Evolutionary conservation across 2,888 invertebrate species (phyloP).

Genomic region (Dynastes hyllus): DNA sequence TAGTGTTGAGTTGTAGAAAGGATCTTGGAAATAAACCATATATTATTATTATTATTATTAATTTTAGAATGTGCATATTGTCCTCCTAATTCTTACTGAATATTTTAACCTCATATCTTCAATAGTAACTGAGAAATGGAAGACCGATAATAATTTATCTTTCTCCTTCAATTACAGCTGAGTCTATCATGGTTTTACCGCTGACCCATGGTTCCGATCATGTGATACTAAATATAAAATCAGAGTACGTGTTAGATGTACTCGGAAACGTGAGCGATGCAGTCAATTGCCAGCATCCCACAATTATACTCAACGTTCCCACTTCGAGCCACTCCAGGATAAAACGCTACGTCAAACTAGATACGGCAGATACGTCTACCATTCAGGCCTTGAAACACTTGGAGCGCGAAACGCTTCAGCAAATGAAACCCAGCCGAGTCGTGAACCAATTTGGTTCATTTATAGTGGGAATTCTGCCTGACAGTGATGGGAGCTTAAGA

Average conservation of each 20-base stretch:
- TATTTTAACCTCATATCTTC: too few species aligned
- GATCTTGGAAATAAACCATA: too few species aligned
- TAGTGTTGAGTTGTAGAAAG: too few species aligned
- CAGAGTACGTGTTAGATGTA: background rate
- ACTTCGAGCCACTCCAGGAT: too few species aligned
- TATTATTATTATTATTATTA: too few species aligned
- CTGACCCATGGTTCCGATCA: background rate
- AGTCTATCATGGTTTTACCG: background rate
- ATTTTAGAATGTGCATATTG: too few species aligned
- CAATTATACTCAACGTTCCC: background rate
- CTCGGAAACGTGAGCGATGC: background rate
- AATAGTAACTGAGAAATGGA: too few species aligned
- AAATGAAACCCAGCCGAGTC: background rate
- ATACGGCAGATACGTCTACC: background rate
- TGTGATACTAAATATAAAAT: background rate
- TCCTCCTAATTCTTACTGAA: too few species aligned
- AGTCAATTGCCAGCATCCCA: background rate
- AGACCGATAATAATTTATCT: background rate
- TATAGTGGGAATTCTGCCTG: background rate
- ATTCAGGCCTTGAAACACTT: background rate
- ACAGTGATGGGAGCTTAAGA: background rate
- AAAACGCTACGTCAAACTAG: background rate
- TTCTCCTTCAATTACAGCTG: background rate
- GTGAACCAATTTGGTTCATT: conserved; percentile 1
- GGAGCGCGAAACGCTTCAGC: background rate